Conservation (phyloP, 2,797 vertebrate genomes). For the Lacerta viridis region DNA sequence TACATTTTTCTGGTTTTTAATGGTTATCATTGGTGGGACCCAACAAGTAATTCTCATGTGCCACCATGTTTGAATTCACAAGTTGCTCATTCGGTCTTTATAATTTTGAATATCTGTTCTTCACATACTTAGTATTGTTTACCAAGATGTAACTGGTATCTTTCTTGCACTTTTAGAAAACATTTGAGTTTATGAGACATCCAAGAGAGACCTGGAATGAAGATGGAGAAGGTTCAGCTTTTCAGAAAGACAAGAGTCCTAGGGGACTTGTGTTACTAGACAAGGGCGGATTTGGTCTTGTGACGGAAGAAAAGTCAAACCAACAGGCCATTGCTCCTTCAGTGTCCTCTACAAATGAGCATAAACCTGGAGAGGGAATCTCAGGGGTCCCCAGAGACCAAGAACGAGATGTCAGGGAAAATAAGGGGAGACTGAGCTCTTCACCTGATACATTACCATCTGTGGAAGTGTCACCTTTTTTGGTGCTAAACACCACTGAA, state of each 20-base stretch:
- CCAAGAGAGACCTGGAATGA: conserved; percentile 10
- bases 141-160: conserved; percentile 1
- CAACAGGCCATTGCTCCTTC: conserved; percentile 37
- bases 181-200: conserved; percentile 28
- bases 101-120: conserved; percentile 20
- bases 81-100: conserved; percentile 14
- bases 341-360: conserved; percentile 17
- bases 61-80: conserved; percentile 36
- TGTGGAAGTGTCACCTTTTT: conserved; percentile 3
- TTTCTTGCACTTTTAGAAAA: conserved; percentile 59
- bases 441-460: not conserved
- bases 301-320: conserved; percentile 23
- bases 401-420: not conserved
- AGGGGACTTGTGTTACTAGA: not conserved
- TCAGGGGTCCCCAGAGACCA: conserved; percentile 13
- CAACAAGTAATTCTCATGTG: conserved; percentile 37
- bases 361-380: not conserved
- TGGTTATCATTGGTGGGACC: not conserved
- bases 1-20: conserved; percentile 34
- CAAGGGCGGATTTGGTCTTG: conserved; percentile 36
- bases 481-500: conserved; percentile 20
- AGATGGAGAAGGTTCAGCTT: conserved; percentile 21
- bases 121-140: not conserved
- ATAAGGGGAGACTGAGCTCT: not conserved
- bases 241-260: conserved; percentile 34